Evolutionary conservation across 2,888 invertebrate genomes (phyloP).

Genomic region (Drosophila gaucha): DNA sequence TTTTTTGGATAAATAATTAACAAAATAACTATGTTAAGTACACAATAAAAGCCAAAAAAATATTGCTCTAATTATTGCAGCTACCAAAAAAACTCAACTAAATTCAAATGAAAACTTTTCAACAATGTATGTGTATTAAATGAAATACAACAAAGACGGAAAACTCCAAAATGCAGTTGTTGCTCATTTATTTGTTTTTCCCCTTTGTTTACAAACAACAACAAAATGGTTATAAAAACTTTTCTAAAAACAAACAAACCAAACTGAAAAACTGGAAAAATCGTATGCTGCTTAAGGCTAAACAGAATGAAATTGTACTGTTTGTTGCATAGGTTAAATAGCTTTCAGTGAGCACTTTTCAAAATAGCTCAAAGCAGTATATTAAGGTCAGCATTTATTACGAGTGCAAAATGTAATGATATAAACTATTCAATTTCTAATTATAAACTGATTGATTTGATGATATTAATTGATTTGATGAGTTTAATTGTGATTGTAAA

Average conservation of each 20-base stretch:
- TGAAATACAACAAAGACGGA: not conserved
- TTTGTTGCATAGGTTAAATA: conserved; percentile 8
- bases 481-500: not conserved
- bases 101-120: conserved; percentile 19
- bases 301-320: not conserved
- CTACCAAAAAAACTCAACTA: conserved; percentile 3
- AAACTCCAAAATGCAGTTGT: conserved; percentile 11
- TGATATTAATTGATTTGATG: not conserved
- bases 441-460: not conserved
- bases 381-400: not conserved
- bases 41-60: conserved; percentile 18
- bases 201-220: conserved; percentile 17
- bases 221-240: conserved; percentile 18
- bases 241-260: conserved; percentile 21
- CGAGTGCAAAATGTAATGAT: not conserved
- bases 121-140: conserved; percentile 16
- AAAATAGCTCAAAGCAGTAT: not conserved
- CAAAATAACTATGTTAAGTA: conserved; percentile 1
- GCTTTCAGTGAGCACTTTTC: conserved; percentile 2
- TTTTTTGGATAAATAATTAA: conserved; percentile 26
- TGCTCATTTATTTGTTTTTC: conserved; percentile 9
- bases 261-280: conserved; percentile 15
- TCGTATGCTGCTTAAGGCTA: conserved; percentile 7
- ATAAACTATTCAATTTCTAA: not conserved
- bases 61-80: conserved; percentile 23